These are phyloP conservation scores for Fabriciana adippe DNA, from an alignment of 2,888 invertebrate genomes.

Conservation along the genomic window DNA sequence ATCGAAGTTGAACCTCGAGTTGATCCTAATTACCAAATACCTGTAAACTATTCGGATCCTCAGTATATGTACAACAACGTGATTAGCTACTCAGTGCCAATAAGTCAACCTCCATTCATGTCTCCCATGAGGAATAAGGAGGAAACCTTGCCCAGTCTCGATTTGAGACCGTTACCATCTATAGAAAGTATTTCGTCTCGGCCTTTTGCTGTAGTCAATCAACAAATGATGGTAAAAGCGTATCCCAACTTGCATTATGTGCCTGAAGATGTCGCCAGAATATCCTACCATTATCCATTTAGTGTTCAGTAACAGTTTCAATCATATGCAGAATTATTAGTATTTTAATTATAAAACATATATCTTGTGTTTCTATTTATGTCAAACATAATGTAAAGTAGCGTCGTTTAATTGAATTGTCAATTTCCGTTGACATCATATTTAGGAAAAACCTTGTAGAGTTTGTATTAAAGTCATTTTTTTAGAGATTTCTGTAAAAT, in stretches of 20 bases:
- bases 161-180: constrained; percentile 70
- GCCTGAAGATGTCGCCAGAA: constrained; percentile 71
- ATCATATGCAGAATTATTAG: background rate
- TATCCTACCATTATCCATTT: constrained; percentile 75
- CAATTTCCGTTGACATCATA: too few relatives aligned
- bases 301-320: constrained; percentile 61
- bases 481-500: too few relatives aligned
- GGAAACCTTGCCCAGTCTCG: constrained; percentile 60
- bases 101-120: constrained; percentile 62
- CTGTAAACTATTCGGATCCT: constrained; percentile 62
- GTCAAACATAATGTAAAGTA: too few relatives aligned
- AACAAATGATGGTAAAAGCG: constrained; percentile 79
- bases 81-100: constrained; percentile 69
- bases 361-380: too few relatives aligned
- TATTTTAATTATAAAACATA: too few relatives aligned
- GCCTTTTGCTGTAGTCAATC: constrained; percentile 73
- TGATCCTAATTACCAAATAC: constrained; percentile 63
- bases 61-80: constrained; percentile 74
- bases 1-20: constrained; percentile 67
- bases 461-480: too few relatives aligned
- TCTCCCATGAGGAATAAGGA: constrained; percentile 67
- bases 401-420: too few relatives aligned
- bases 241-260: constrained; percentile 75
- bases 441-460: too few relatives aligned
- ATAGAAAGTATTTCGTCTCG: constrained; percentile 77